Evolutionary conservation across 2,888 invertebrate genomes (phyloP).

Genomic region (Nemoura dubitans): DNA sequence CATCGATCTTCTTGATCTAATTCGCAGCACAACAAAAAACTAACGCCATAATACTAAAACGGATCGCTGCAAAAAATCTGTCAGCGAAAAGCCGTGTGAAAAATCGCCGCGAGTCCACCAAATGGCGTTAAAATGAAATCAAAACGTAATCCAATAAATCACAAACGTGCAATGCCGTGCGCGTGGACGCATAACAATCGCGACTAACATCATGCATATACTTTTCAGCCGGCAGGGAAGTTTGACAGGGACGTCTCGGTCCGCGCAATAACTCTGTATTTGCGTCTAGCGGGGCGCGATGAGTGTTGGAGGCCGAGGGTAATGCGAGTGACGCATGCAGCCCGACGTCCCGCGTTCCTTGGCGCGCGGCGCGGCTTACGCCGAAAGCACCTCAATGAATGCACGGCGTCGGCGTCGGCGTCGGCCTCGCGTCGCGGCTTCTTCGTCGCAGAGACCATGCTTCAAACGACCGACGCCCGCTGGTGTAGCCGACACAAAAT

Average conservation of each 20-base stretch:
- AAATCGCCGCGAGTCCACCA: neutral
- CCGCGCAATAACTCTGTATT: too few species aligned
- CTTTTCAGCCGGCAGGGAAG: too few species aligned
- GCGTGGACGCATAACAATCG: neutral
- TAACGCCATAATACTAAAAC: neutral
- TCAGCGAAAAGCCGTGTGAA: neutral
- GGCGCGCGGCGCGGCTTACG: neutral
- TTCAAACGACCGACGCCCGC: neutral
- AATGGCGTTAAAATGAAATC: neutral
- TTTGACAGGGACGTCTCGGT: too few species aligned
- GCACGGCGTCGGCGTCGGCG: conserved; percentile 36
- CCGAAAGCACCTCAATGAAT: neutral
- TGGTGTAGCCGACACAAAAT: neutral
- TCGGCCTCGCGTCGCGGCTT: too few species aligned
- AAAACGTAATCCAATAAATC: neutral
- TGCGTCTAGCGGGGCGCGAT: too few species aligned
- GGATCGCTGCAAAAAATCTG: neutral
- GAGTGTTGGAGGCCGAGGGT: neutral
- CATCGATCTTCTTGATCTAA: neutral
- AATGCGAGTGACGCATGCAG: neutral
- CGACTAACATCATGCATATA: neutral
- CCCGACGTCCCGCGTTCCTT: neutral
- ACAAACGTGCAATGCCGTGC: neutral
- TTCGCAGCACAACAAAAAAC: neutral
- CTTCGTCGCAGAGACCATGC: too few species aligned